phyloP scores from a whole-genome alignment of 2,888 invertebrate species.

The Catonia carolina region DNA sequence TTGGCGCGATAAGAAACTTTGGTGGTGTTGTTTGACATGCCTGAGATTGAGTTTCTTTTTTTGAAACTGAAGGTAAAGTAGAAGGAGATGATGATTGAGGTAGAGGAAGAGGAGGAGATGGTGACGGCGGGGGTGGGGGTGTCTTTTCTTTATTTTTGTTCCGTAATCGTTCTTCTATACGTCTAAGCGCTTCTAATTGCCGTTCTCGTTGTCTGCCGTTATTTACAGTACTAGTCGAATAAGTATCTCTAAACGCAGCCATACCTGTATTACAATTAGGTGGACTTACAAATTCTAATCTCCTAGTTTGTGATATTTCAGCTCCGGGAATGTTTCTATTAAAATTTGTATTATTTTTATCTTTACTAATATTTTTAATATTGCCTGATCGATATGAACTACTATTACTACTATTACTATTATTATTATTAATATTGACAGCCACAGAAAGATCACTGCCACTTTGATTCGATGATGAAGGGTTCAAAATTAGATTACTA shows the following conservation, averaged over 20 bases:
- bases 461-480: neutral
- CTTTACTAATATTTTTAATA: neutral
- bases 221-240: conserved; percentile 35
- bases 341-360: neutral
- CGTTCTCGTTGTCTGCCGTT: conserved; percentile 49
- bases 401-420: neutral
- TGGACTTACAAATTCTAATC: neutral
- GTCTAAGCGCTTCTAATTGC: conserved; percentile 56
- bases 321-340: neutral
- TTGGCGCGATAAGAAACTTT: conserved; percentile 40
- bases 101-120: too few relatives aligned
- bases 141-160: conserved; percentile 34
- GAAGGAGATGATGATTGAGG: too few relatives aligned
- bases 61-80: conserved; percentile 41
- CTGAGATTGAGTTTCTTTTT: too few relatives aligned
- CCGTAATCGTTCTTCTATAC: conserved; percentile 57
- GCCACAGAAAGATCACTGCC: neutral
- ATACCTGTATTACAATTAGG: conserved; percentile 36
- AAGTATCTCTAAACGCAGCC: conserved; percentile 50
- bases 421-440: neutral
- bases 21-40: conserved; percentile 53
- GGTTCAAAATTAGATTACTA: neutral
- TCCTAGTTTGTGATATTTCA: neutral
- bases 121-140: conserved; percentile 12
- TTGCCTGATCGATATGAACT: neutral